These are phyloP conservation scores for Hydractinia symbiolongicarpus DNA, from an alignment of 30 jellyfish, hydroid and myxozoan genomes.

Conservation along the genomic window DNA sequence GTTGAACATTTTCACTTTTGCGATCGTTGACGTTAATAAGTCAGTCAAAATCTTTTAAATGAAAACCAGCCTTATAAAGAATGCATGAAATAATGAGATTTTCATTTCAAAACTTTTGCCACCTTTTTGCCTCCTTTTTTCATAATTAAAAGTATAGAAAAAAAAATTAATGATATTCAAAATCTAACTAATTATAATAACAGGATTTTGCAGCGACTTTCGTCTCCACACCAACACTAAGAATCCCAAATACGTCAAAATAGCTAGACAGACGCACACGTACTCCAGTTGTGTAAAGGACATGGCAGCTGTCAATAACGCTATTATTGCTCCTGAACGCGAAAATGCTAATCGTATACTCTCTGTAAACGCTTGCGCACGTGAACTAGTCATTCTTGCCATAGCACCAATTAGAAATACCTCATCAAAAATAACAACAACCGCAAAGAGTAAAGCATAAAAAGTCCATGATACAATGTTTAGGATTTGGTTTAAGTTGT, in stretches of 20 bases:
- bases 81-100: no score
- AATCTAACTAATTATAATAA: no score
- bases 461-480: background rate
- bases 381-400: slow-evolving; percentile 13
- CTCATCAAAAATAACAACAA: slow-evolving; percentile 16
- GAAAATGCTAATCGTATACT: slow-evolving; percentile 13
- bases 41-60: no score
- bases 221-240: slow-evolving; percentile 4
- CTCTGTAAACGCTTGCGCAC: slow-evolving; percentile 9
- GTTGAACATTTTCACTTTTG: no score
- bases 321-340: slow-evolving; percentile 19
- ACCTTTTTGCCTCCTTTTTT: no score
- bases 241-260: background rate
- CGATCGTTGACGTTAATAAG: no score
- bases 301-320: slow-evolving; percentile 11
- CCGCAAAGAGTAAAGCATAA: slow-evolving; percentile 6
- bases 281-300: slow-evolving; percentile 3
- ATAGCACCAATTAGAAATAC: slow-evolving; percentile 19
- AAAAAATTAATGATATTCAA: no score
- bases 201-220: background rate
- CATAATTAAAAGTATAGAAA: no score
- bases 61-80: no score
- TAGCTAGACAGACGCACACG: background rate
- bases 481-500: background rate
- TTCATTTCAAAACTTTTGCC: no score